Percentiles rank a stretch among this genome's conserved stretches.
Evolutionary conservation across 2,888 invertebrate species (phyloP).

Genomic region (Ischnus inquisitorius): DNA sequence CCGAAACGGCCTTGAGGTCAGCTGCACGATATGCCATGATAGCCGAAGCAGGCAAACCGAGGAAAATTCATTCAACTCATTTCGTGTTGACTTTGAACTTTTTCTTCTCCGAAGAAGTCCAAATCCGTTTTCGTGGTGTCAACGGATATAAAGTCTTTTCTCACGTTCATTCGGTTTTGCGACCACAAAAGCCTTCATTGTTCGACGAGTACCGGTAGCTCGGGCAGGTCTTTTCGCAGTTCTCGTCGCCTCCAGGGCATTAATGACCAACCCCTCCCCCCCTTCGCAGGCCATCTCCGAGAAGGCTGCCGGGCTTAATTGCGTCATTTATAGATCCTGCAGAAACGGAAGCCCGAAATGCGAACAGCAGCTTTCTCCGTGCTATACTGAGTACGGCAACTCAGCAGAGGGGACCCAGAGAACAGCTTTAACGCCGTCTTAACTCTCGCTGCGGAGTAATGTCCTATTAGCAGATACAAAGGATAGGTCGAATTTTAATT

Average conservation of each 20-base stretch:
- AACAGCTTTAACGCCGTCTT: slow-evolving; percentile 72
- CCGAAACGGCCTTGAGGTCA: slow-evolving; percentile 29
- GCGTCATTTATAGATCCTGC: slow-evolving; percentile 71
- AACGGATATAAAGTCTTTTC: slow-evolving; percentile 32
- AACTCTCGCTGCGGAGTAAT: slow-evolving; percentile 73
- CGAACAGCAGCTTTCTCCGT: slow-evolving; percentile 36
- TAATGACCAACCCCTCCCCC: slow-evolving; percentile 74
- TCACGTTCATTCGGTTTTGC: slow-evolving; percentile 17
- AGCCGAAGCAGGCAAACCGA: not conserved
- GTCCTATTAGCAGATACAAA: slow-evolving; percentile 81
- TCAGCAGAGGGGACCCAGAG: slow-evolving; percentile 54
- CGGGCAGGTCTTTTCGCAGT: slow-evolving; percentile 37
- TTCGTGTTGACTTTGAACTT: not conserved
- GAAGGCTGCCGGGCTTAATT: slow-evolving; percentile 63
- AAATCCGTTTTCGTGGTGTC: slow-evolving; percentile 7
- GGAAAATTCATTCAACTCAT: not conserved
- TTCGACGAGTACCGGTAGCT: slow-evolving; percentile 30
- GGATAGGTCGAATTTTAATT: slow-evolving; percentile 80
- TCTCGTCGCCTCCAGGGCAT: slow-evolving; percentile 67
- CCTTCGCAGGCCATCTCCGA: slow-evolving; percentile 75
- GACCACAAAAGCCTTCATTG: slow-evolving; percentile 51
- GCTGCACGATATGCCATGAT: not conserved
- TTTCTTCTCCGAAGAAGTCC: not conserved
- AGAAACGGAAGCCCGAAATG: slow-evolving; percentile 40
- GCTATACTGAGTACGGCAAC: slow-evolving; percentile 38